Conservation (phyloP, 2,888 invertebrate genomes). For the Dermolepida albohirtum region DNA sequence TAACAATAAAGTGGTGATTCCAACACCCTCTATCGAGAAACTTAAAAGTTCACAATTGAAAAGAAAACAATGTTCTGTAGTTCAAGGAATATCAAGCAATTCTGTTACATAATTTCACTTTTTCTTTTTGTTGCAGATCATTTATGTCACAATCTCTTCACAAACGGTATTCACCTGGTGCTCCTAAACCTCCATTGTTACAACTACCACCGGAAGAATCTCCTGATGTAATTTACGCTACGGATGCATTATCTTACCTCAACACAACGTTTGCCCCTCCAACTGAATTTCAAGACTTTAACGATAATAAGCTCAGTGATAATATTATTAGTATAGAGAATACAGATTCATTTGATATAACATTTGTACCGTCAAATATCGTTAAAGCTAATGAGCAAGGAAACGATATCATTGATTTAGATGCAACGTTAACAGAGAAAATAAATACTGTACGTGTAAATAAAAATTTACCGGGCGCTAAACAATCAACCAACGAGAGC, state of each 20-base stretch:
- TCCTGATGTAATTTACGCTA: slow-evolving; percentile 33
- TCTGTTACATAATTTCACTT: too few relatives aligned
- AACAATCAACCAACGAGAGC: too few relatives aligned
- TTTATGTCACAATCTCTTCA: slow-evolving; percentile 33
- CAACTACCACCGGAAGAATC: slow-evolving; percentile 33
- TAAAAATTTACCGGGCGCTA: neutral
- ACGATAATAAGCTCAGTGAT: neutral
- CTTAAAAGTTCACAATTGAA: too few relatives aligned
- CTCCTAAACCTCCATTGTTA: slow-evolving; percentile 10
- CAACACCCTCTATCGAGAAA: too few relatives aligned
- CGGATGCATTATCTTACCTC: slow-evolving; percentile 32
- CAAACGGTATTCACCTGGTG: slow-evolving; percentile 1
- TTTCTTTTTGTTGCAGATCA: slow-evolving; percentile 17
- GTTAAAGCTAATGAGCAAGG: neutral
- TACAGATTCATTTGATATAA: slow-evolving; percentile 11
- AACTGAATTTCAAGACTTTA: slow-evolving; percentile 51
- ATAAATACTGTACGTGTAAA: neutral
- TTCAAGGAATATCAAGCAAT: too few relatives aligned
- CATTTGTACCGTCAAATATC: slow-evolving; percentile 1
- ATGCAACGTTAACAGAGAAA: slow-evolving; percentile 10
- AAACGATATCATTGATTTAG: neutral
- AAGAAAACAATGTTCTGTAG: too few relatives aligned
- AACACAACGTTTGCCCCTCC: slow-evolving; percentile 50
- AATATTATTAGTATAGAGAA: neutral
- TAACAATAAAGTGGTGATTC: too few relatives aligned